These are phyloP conservation scores for Eumacrocentrus americanus DNA, from an alignment of 2,888 invertebrate genomes.

Conservation along the genomic window DNA sequence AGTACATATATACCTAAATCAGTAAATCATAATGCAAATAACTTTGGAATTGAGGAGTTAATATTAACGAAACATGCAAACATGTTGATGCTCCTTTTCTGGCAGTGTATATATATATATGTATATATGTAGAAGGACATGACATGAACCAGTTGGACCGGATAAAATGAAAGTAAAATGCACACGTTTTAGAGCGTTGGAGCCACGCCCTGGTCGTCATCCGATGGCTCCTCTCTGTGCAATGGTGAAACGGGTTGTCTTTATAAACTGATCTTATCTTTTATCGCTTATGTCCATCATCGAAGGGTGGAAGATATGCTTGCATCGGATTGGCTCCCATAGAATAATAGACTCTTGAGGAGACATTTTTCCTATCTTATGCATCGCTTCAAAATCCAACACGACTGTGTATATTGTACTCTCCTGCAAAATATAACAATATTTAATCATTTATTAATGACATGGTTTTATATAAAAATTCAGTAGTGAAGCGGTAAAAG, in stretches of 20 bases:
- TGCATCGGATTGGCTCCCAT: constrained; percentile 15
- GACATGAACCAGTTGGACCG: constrained; percentile 34
- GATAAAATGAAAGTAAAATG: constrained; percentile 33
- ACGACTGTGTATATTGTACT: no score
- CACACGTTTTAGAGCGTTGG: constrained; percentile 21
- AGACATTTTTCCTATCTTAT: neutral
- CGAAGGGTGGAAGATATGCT: constrained; percentile 14
- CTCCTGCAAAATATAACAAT: no score
- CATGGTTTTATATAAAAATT: no score
- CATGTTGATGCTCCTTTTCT: constrained; percentile 7
- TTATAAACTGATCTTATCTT: constrained; percentile 25
- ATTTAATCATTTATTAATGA: no score
- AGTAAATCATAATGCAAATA: neutral
- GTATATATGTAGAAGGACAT: no score
- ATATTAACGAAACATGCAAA: constrained; percentile 33
- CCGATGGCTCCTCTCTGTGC: neutral
- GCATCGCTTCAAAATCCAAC: no score
- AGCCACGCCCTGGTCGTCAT: constrained; percentile 33
- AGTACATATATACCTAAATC: neutral
- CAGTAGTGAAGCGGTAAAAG: no score
- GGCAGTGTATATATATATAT: constrained; percentile 1
- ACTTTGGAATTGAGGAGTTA: no score
- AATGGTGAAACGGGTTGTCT: constrained; percentile 29
- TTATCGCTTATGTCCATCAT: constrained; percentile 21
- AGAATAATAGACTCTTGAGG: constrained; percentile 8